These are phyloP conservation scores for Andrena bucephala DNA, from an alignment of 2,888 invertebrate genomes.

Conservation along the genomic window DNA sequence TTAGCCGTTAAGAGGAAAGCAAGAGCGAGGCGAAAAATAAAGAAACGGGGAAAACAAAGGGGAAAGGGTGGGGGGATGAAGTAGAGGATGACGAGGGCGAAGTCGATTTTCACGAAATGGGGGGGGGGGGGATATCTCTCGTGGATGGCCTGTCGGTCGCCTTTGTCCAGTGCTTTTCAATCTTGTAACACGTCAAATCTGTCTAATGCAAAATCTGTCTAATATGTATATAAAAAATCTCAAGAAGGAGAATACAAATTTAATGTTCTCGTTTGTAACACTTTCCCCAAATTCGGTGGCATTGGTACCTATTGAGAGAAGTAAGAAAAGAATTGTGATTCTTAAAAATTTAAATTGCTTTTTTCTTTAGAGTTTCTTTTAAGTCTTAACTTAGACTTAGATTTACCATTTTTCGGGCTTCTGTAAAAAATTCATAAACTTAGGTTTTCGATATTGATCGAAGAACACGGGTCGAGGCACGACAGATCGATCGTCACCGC, in stretches of 20 bases:
- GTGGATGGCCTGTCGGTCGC: background rate
- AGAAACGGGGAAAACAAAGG: background rate
- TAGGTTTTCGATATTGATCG: background rate
- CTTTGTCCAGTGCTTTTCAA: constrained; percentile 30
- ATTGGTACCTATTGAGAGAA: no score
- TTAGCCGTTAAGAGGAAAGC: constrained; percentile 59
- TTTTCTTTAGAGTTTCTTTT: background rate
- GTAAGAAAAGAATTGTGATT: background rate
- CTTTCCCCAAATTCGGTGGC: no score
- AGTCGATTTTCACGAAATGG: constrained; percentile 42
- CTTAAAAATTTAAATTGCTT: background rate
- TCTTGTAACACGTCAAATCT: background rate
- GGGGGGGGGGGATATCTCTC: constrained; percentile 25
- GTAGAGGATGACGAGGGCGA: constrained; percentile 7
- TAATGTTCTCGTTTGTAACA: no score
- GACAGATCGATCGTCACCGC: constrained; percentile 37
- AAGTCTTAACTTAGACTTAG: background rate
- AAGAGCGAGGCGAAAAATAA: background rate
- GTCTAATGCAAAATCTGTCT: no score
- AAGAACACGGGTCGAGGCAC: constrained; percentile 12
- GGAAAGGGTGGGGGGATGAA: constrained; percentile 1
- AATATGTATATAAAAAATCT: no score
- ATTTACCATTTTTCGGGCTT: background rate
- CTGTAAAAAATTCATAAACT: no score
- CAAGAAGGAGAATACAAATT: no score